phyloP scores from a whole-genome alignment of 2,888 invertebrate species.

The Noctua fimbriata region DNA sequence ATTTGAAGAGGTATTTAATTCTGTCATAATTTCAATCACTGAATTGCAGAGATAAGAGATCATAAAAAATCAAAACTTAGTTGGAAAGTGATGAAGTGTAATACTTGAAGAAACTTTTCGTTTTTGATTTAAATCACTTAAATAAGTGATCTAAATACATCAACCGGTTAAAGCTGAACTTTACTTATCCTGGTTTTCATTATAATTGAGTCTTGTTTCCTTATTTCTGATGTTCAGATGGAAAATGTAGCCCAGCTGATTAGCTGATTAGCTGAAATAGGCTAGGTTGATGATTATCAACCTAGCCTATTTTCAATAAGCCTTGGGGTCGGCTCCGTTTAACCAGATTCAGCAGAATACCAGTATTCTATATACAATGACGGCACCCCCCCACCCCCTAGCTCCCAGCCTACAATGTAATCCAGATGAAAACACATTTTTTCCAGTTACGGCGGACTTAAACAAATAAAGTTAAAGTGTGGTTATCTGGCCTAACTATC shows the following conservation, averaged over 20 bases:
- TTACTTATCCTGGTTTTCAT: not conserved
- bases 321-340: not conserved
- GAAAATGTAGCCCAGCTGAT: not conserved
- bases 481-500: slow-evolving; percentile 73
- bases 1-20: not conserved
- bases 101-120: not conserved
- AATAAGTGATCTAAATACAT: not conserved
- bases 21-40: not conserved
- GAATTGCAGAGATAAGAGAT: not conserved
- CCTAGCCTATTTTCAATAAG: not conserved
- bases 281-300: too few relatives aligned
- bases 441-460: slow-evolving; percentile 65
- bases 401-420: slow-evolving; percentile 74
- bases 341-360: not conserved
- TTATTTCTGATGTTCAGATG: not conserved
- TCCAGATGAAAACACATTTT: slow-evolving; percentile 76
- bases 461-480: slow-evolving; percentile 70
- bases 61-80: not conserved
- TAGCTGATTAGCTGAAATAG: too few relatives aligned
- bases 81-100: not conserved
- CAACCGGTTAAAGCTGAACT: not conserved
- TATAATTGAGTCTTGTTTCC: not conserved
- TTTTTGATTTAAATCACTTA: not conserved
- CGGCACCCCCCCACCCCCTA: too few relatives aligned
- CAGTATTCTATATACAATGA: not conserved